A percentile compares a stretch with the other conserved stretches of the same genome.
Evolutionary conservation across 1,140 invertebrate genomes (phyloP).

Genomic region (Drosophila prosaltans): DNA sequence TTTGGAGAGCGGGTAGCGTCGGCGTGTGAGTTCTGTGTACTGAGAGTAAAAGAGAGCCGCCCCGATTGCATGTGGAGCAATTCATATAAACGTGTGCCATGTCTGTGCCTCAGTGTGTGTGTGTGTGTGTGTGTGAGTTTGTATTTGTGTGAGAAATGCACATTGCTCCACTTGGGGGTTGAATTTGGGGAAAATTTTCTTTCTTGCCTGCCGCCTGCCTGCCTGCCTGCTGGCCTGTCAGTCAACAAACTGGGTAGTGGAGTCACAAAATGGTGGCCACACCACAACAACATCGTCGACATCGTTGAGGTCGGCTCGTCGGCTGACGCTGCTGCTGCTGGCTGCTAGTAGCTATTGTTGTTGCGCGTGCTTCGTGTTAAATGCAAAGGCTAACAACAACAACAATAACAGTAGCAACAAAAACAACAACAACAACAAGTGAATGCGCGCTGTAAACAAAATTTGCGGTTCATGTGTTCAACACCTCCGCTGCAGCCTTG

Average conservation of each 20-base stretch:
- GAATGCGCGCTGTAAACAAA: slow-evolving; percentile 70
- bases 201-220: slow-evolving; percentile 34
- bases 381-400: slow-evolving; percentile 49
- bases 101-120: background rate
- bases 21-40: slow-evolving; percentile 60
- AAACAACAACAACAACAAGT: slow-evolving; percentile 50
- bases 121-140: background rate
- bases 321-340: slow-evolving; percentile 16
- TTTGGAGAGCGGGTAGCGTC: slow-evolving; percentile 52
- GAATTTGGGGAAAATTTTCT: slow-evolving; percentile 36
- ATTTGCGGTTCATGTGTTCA: slow-evolving; percentile 80
- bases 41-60: slow-evolving; percentile 52
- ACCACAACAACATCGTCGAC: slow-evolving; percentile 58
- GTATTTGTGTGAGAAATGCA: slow-evolving; percentile 5
- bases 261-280: slow-evolving; percentile 79
- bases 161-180: slow-evolving; percentile 50
- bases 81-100: slow-evolving; percentile 46
- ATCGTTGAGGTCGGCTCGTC: slow-evolving; percentile 56
- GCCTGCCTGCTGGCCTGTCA: slow-evolving; percentile 14
- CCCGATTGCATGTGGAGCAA: slow-evolving; percentile 44
- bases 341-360: slow-evolving; percentile 32
- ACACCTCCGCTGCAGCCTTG: slow-evolving; percentile 62
- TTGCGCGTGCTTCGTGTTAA: slow-evolving; percentile 48
- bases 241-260: slow-evolving; percentile 16
- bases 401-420: slow-evolving; percentile 40